Evolutionary conservation across 2,113 vertebrate species (phyloP), one percentile per base, ranked within the genome.

Genomic region (Nerophis lumbriciformis): DNA sequence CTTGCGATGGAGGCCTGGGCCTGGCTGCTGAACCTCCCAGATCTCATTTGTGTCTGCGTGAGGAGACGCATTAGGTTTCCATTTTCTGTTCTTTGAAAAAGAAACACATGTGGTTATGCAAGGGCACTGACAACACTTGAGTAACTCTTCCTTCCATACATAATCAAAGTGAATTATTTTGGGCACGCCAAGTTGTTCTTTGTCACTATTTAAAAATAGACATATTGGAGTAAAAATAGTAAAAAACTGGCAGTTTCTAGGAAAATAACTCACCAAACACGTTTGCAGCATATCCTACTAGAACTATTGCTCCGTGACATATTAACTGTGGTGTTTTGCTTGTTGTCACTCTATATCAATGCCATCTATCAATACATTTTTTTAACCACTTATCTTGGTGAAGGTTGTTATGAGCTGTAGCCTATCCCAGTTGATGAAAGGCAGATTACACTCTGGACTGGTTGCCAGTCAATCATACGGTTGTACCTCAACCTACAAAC

Each of bases 1-100:
- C 48, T 65, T 77, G 61, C 19, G 71, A 75, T 77, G 67, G 53
- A 28, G 64, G 66, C 59, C 63, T 61, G 50, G 59, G 68, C 61
- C 73, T 71, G 66, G 65, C 60, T 75, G 62, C 71, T 76, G 70
- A 66, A 68, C 71, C 71, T 74, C 55, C 59, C 65, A 63, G 47
- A 66, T 69, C 64, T 68, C 57, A 74, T 65, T 52, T 6, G 38
- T 15, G 63, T 45, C 58, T 50, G 58, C 63, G 61, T 60, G 54
- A 63, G 53, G 28, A 14, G 57, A 51, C 61, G 53, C 28, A 16
- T 51, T 73, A 66, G 49, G 28, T 68, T 55, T 48, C 55, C 42
- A 47, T 37, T 45, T 60, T 71, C 57, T 50, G 38, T n/a, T 58
- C 13, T 36, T 9, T 9, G 39, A 42, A 9, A 42, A 42, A 42